Evolutionary conservation across 2,113 vertebrate genomes (phyloP), one percentile per base, ranked within the genome.

Genomic region (Notarius quadriscutis): DNA sequence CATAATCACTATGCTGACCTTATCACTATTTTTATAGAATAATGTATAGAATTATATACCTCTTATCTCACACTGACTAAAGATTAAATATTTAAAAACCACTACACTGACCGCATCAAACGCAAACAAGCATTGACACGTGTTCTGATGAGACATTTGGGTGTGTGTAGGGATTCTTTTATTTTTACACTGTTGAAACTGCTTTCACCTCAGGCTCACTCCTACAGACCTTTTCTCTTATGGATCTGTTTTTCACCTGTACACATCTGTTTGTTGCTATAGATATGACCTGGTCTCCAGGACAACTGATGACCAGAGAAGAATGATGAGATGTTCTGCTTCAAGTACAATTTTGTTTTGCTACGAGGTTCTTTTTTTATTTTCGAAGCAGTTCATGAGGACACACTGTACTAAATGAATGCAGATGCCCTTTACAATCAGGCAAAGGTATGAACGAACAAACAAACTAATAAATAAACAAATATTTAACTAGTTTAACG

Each of bases 261-360:
- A 88, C 83, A 90, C 88, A 92, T 92, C 87, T 90, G 92, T 91
- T 94, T 93, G 93, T 95, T 94, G 92, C 94, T 93, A 94, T 94
- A 94, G 94, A 89, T 89, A 90, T 89, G 34, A 62, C 88, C 87
- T 92, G 92, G 93, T 94, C 91, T 92, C 94, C 94, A 93, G 78
- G 94, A 93, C 91, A 93, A 94, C 93, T 34, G 77, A 92, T 89
- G 84, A 89, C 83, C 51, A 65, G 86, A 87, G 88, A 91, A 91
- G 90, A 89, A 62, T 83, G 65, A 84, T 77, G 65, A 81, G 57
- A 88, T 86, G 72, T 83, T 60, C 80, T 80, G 81, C 60, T 48
- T 85, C 51, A 83, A 88, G 84, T 85, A 74, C 74, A 34, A 80
- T 85, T 86, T 84, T 48, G 34, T 60, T 83, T 63, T 50, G 71